Evolutionary conservation across 2,888 invertebrate species (phyloP), one percentile per base, ranked within the genome.

Genomic region (Cephus sareptanus): DNA sequence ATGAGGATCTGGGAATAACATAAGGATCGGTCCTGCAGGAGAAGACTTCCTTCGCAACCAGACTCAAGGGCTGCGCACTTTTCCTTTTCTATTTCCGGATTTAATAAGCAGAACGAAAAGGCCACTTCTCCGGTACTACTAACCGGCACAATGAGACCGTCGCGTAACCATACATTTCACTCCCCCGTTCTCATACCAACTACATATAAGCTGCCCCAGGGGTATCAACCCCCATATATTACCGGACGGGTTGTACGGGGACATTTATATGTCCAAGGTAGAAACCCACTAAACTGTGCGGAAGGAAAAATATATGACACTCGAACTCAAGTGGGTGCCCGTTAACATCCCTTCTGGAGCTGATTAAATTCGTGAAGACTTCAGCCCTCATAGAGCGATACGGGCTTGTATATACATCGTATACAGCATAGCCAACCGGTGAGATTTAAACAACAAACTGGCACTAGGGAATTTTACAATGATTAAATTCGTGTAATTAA

Each of bases 101-200:
- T 70, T 70, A 70, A 70, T 70, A 70, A 70, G 30, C 70, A 30
- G 30, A 70, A 70, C 70, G 70, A 70, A 70, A 70, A 33, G 70
- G 30, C 70, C 70, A 23, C 30, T 70, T 70, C 23, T 70, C 11
- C 12, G 70, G 70, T 33, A 70, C 33, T 70, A 33, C 70, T 82
- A 83, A 81, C 81, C 83, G 80, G 80, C 79, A 78, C 82, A 82
- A 86, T 80, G 81, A 82, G 79, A 77, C 79, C 77, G 75, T 79
- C 77, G 78, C 75, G 78, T 77, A 81, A 76, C 80, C 79, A 78
- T 83, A 82, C 80, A 81, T 84, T 81, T 81, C 83, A 80, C 73
- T 82, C 77, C 79, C 80, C 80, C 73, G 74, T 77, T 76, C 81
- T 79, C 82, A 76, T 73, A 73, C 76, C 74, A 30, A 73, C 69